Conservation (phyloP, 2,113 vertebrate species). For the Brachyhypopomus occidentalis region DNA sequence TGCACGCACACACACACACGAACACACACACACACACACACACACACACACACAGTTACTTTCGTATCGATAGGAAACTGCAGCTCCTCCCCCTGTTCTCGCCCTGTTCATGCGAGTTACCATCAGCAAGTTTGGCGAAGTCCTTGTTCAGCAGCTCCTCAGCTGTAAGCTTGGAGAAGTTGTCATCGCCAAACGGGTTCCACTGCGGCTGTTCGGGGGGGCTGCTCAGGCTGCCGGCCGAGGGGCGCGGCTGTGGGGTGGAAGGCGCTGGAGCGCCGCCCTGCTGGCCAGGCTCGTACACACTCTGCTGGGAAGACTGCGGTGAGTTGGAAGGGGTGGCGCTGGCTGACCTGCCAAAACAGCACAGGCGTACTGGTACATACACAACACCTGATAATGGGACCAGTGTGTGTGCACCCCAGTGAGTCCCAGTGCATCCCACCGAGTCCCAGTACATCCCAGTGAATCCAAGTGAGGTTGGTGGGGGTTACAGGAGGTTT, state of each 20-base stretch:
- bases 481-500: not conserved
- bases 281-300: conserved; percentile 59
- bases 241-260: conserved; percentile 7
- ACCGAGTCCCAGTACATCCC: no score
- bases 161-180: conserved; percentile 89
- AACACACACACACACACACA: not conserved
- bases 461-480: no score
- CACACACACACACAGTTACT: not conserved
- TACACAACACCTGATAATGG: no score
- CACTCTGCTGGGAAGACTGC: conserved; percentile 59
- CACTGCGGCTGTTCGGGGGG: conserved; percentile 71
- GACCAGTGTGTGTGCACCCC: no score
- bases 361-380: no score
- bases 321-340: conserved; percentile 76
- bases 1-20: not conserved
- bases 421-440: no score
- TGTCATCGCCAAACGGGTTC: conserved; percentile 96
- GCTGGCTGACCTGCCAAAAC: conserved; percentile 78
- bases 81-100: no score
- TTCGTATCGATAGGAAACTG: not conserved
- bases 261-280: conserved; percentile 14
- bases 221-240: conserved; percentile 61
- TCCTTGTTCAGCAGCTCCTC: conserved; percentile 88
- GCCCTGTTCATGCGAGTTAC: conserved; percentile 63
- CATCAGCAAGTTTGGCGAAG: conserved; percentile 82